Evolutionary conservation across 1,140 invertebrate species (phyloP).

Genomic region (Temnothorax nylanderi): DNA sequence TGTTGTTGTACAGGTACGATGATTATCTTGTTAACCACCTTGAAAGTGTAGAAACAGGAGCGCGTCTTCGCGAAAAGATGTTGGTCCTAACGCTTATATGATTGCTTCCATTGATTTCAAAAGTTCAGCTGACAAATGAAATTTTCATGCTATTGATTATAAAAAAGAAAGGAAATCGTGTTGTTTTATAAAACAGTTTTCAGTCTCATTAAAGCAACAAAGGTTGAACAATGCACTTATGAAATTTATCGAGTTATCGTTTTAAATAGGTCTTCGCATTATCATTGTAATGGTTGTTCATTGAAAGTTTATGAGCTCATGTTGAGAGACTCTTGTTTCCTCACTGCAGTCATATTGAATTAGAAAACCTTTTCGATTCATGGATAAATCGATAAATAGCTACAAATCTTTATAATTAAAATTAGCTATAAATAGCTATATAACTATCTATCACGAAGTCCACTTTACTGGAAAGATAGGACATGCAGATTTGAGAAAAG

Average conservation of each 20-base stretch:
- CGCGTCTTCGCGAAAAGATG: neutral
- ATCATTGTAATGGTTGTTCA: constrained; percentile 24
- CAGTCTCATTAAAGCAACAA: constrained; percentile 5
- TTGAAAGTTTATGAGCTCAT: constrained; percentile 26
- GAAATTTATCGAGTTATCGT: constrained; percentile 44
- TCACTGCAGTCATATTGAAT: constrained; percentile 9
- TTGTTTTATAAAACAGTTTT: constrained; percentile 33
- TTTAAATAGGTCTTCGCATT: constrained; percentile 6
- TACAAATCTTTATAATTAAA: neutral
- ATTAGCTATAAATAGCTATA: neutral
- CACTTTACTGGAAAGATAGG: neutral
- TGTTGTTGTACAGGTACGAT: constrained; percentile 37
- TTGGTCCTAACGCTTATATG: neutral
- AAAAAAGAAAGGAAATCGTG: neutral
- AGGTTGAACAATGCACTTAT: constrained; percentile 23
- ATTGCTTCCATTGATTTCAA: constrained; percentile 49
- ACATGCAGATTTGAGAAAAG: neutral
- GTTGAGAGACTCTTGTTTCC: neutral
- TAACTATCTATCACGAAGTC: neutral
- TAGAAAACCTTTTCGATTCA: neutral
- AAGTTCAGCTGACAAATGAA: constrained; percentile 60
- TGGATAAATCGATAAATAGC: neutral
- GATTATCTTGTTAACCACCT: constrained; percentile 47
- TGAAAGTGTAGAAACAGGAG: constrained; percentile 12
- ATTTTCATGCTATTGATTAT: constrained; percentile 57